Evolutionary conservation across 2,888 invertebrate genomes (phyloP), one percentile per base, ranked within the genome.

Genomic region (Xanthorhoe designata): DNA sequence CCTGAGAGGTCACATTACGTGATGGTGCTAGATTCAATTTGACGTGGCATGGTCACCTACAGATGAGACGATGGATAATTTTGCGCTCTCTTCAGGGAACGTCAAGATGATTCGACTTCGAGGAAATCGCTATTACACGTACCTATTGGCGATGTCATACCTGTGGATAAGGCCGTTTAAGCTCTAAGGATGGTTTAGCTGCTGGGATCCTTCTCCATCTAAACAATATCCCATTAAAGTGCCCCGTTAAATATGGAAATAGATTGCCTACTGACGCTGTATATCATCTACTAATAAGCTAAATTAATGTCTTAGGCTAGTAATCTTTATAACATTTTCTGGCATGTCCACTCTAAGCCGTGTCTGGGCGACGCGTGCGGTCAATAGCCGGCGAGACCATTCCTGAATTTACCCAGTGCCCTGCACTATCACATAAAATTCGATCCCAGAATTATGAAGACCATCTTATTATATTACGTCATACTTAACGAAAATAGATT

Each of bases 401-500:
- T 72, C 70, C 77, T 72, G 79, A 85, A 89, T 90, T 88, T 89
- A 89, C 88, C 85, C 84, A 75, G 68, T 75, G 71, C 72, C 80
- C 78, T 75, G 75, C 75, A 78, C 78, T 80, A 80, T 86, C 78
- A 85, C 85, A 87, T 87, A 87, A 88, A 88, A 86, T 87, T 88
- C 87, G 86, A 87, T 85, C 83, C 77, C 71, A 42, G 64, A 84
- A 85, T 88, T 87, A 89, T 86, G 83, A 84, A 78, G 79, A 71
- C 77, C 78, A 80, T 81, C 70, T 78, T 79, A 75, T 75, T 80
- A 79, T 75, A 76, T 73, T 74, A 76, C 73, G 60, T 72, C 71
- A 65, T 74, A 65, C 54, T 69, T 70, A 73, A 65, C 60, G 58
- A 54, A 63, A 66, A 50, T 59, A 54, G 49, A 57, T 49, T 58